phyloP scores from a whole-genome alignment of 2,888 invertebrate species.

The Drosophila koepferae region DNA sequence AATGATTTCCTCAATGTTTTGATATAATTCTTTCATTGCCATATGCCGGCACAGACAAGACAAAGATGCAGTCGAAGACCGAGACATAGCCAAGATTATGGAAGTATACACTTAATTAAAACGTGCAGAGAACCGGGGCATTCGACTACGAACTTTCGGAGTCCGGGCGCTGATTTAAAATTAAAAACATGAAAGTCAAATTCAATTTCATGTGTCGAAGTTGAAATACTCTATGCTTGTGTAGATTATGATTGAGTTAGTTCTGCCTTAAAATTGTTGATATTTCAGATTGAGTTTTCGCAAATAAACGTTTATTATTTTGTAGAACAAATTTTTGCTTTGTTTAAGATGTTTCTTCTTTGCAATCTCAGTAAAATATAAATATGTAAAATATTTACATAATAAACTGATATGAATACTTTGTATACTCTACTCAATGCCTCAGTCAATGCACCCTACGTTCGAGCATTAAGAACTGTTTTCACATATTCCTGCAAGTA shows the following conservation, averaged over 20 bases:
- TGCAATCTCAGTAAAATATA: too few species aligned
- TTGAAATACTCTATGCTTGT: background rate
- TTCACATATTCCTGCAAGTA: constrained; percentile 65
- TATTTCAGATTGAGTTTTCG: too few species aligned
- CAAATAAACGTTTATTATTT: too few species aligned
- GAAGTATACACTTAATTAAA: constrained; percentile 76
- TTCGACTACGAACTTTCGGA: constrained; percentile 29
- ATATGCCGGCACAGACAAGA: constrained; percentile 53
- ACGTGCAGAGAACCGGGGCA: constrained; percentile 37
- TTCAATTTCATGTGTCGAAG: background rate
- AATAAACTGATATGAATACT: too few species aligned
- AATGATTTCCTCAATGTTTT: constrained; percentile 56
- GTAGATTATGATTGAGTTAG: background rate
- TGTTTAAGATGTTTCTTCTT: too few species aligned
- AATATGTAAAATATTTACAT: too few species aligned
- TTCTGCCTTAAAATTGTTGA: too few species aligned
- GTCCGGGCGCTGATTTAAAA: constrained; percentile 67
- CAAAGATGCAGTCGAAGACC: constrained; percentile 32
- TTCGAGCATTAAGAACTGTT: constrained; percentile 32
- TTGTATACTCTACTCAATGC: background rate
- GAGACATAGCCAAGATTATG: constrained; percentile 28
- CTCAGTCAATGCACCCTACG: background rate
- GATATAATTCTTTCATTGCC: constrained; percentile 75
- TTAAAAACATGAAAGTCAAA: constrained; percentile 23
- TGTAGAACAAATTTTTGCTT: too few species aligned